A percentile compares a stretch with the other conserved stretches of the same genome.
phyloP scores from a whole-genome alignment of 2,113 vertebrate genomes.

The Platichthys stellatus region DNA sequence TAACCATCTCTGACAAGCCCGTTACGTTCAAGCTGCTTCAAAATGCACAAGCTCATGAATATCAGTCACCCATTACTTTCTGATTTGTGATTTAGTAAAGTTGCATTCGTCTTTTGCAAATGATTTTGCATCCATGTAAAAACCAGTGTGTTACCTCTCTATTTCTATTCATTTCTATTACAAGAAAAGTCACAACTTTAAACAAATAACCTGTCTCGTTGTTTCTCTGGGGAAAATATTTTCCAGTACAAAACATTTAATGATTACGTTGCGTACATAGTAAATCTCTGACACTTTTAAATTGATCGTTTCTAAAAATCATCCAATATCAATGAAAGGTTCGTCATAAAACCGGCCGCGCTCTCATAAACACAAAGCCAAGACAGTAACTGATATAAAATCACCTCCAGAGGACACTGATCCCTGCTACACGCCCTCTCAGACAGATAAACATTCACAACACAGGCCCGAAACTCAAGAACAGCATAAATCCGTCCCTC shows the following conservation, averaged over 20 bases:
- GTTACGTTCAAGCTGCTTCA: too few species aligned
- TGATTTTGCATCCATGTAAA: too few species aligned
- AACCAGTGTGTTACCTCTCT: too few species aligned
- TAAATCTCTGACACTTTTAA: conserved; percentile 23
- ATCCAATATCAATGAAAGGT: conserved; percentile 6
- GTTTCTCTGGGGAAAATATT: not conserved
- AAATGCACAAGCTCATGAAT: too few species aligned
- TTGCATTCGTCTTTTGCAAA: too few species aligned
- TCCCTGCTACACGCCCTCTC: not conserved
- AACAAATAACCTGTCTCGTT: not conserved
- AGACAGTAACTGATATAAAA: conserved; percentile 12
- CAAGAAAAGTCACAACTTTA: not conserved
- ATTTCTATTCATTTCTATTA: too few species aligned
- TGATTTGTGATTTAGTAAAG: too few species aligned
- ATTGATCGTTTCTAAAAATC: not conserved
- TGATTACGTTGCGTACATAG: conserved; percentile 6
- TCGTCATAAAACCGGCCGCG: not conserved
- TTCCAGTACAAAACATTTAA: not conserved
- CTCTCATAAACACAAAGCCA: not conserved
- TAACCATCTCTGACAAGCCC: too few species aligned
- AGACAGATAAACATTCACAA: not conserved
- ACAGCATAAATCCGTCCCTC: not conserved
- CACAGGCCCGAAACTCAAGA: not conserved
- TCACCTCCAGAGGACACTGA: not conserved
- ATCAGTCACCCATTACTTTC: too few species aligned